phyloP scores from a whole-genome alignment of 2,888 invertebrate species.

The Agonopterix heracliana region DNA sequence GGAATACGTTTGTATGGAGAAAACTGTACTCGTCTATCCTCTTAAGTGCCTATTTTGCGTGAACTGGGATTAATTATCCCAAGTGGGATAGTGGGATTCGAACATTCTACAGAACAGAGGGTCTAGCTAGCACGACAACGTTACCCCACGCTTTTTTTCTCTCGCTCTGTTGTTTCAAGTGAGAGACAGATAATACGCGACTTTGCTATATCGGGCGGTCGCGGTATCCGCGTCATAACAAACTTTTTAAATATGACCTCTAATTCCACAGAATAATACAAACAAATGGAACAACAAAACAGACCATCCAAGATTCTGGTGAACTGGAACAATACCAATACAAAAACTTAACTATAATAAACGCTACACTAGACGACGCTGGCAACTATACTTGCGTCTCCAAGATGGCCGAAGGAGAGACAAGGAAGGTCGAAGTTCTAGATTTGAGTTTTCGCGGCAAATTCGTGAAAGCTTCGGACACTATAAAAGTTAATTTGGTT shows the following conservation, averaged over 20 bases:
- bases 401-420: slow-evolving; percentile 21
- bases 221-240: background rate
- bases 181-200: no score
- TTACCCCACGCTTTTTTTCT: no score
- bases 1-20: no score
- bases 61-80: no score
- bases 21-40: no score
- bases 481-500: slow-evolving; percentile 15
- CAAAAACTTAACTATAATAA: slow-evolving; percentile 28
- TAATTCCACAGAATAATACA: slow-evolving; percentile 31
- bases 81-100: no score
- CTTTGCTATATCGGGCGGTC: no score
- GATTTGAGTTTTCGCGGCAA: slow-evolving; percentile 44
- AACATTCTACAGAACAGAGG: no score
- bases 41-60: no score
- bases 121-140: no score
- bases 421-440: slow-evolving; percentile 22
- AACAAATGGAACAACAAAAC: slow-evolving; percentile 11
- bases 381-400: slow-evolving; percentile 56
- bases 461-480: background rate
- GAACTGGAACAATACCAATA: no score
- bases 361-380: slow-evolving; percentile 38
- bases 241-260: background rate
- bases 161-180: no score
- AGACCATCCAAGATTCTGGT: background rate